Percentiles rank a stretch among this genome's conserved stretches.
Conservation (phyloP, 2,888 invertebrate genomes). For the Hyalella azteca region DNA sequence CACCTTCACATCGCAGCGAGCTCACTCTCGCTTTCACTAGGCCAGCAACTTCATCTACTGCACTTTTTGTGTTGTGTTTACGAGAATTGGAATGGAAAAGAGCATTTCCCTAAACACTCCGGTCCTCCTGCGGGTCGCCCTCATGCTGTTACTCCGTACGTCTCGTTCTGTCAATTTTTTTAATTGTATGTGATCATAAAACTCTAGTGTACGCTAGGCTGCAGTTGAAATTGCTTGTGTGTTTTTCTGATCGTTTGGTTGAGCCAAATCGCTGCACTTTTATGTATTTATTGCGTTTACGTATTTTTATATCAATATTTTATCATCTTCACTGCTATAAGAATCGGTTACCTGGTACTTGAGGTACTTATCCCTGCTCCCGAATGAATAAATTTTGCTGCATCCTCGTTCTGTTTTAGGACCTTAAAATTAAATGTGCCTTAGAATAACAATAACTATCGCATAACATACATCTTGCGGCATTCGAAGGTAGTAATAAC, state of each 20-base stretch:
- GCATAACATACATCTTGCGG: no score
- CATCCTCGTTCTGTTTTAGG: neutral
- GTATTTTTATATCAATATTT: slow-evolving; percentile 22
- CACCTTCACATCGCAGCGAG: neutral
- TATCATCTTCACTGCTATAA: neutral
- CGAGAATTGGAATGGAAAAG: slow-evolving; percentile 80
- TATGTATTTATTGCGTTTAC: slow-evolving; percentile 27
- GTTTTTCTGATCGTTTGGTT: neutral
- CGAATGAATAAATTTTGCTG: slow-evolving; percentile 11
- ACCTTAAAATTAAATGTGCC: no score
- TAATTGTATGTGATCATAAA: neutral
- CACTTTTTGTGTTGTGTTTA: slow-evolving; percentile 81
- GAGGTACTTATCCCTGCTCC: neutral
- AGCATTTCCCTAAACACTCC: slow-evolving; percentile 89
- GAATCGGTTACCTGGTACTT: neutral
- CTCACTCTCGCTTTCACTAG: neutral
- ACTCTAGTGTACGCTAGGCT: neutral
- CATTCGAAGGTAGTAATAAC: no score
- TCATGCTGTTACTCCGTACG: neutral
- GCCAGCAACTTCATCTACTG: slow-evolving; percentile 39
- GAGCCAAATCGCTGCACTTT: slow-evolving; percentile 7
- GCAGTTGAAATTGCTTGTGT: neutral
- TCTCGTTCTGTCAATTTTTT: neutral
- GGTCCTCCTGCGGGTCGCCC: slow-evolving; percentile 62
- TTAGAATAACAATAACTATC: no score